Evolutionary conservation across 2,113 vertebrate species (phyloP).

Genomic region (Steatornis caripensis): DNA sequence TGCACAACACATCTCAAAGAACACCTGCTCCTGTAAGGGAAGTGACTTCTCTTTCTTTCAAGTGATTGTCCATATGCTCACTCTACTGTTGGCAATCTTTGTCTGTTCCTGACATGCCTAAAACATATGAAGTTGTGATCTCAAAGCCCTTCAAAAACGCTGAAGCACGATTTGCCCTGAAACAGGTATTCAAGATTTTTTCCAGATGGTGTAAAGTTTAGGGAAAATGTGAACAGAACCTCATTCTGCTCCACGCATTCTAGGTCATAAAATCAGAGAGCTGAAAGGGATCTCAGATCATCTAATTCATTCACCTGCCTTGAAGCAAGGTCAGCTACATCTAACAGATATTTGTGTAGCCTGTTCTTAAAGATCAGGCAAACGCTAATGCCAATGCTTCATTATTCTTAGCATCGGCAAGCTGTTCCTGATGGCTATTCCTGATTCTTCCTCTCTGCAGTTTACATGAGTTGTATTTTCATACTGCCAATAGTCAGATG

Average conservation of each 20-base stretch:
- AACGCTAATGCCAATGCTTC: background rate
- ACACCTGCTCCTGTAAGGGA: slow-evolving; percentile 23
- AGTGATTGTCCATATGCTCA: background rate
- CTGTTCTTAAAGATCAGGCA: background rate
- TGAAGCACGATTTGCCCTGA: background rate
- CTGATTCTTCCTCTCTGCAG: background rate
- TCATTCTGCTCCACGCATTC: background rate
- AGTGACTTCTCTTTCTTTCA: slow-evolving; percentile 37
- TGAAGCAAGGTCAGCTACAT: background rate
- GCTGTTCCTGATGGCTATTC: background rate
- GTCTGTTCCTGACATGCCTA: background rate
- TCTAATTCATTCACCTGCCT: background rate
- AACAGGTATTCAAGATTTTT: background rate
- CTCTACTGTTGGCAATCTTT: background rate
- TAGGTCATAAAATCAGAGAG: background rate
- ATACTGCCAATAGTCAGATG: background rate
- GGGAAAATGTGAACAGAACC: background rate
- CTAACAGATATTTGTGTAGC: background rate
- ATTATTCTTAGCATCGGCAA: background rate
- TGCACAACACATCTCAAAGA: slow-evolving; percentile 55
- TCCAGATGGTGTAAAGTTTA: background rate
- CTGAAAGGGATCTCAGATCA: background rate
- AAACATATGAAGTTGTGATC: background rate
- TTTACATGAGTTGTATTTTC: background rate
- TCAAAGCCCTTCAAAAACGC: background rate